phyloP scores from a whole-genome alignment of 2,888 invertebrate species.

The Ormyrus rosae region DNA sequence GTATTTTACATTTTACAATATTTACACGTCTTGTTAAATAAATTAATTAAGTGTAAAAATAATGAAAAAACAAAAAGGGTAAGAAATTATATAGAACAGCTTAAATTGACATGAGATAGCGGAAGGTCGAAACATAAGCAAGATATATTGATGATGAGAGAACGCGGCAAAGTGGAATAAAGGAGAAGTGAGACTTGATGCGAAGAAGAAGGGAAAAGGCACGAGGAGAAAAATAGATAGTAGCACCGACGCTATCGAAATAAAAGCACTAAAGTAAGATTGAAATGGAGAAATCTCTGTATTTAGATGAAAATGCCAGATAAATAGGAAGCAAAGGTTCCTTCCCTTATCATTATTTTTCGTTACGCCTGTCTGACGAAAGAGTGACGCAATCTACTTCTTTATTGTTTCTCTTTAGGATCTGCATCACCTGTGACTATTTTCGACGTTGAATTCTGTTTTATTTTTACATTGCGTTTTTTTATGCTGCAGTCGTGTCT shows the following conservation, averaged over 20 bases:
- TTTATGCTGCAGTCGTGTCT: too few species aligned
- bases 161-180: not conserved
- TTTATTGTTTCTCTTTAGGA: not conserved
- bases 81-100: not conserved
- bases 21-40: not conserved
- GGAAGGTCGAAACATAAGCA: slow-evolving; percentile 6
- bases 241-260: slow-evolving; percentile 16
- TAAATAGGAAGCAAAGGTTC: not conserved
- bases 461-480: too few species aligned
- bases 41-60: not conserved
- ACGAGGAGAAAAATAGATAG: slow-evolving; percentile 19
- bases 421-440: not conserved
- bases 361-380: slow-evolving; percentile 5
- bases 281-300: slow-evolving; percentile 34
- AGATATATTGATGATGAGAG: slow-evolving; percentile 31
- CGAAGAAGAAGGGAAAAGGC: not conserved
- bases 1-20: too few species aligned
- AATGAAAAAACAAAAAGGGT: not conserved
- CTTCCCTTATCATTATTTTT: slow-evolving; percentile 12
- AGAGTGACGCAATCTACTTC: slow-evolving; percentile 36
- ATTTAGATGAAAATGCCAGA: slow-evolving; percentile 15
- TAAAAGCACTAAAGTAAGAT: slow-evolving; percentile 35
- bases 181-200: not conserved
- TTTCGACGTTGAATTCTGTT: not conserved
- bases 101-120: not conserved